A percentile compares a stretch with the other conserved stretches of the same genome.
Conservation (phyloP, 2,888 invertebrate species). For the Melikaiella ostensackeni region DNA sequence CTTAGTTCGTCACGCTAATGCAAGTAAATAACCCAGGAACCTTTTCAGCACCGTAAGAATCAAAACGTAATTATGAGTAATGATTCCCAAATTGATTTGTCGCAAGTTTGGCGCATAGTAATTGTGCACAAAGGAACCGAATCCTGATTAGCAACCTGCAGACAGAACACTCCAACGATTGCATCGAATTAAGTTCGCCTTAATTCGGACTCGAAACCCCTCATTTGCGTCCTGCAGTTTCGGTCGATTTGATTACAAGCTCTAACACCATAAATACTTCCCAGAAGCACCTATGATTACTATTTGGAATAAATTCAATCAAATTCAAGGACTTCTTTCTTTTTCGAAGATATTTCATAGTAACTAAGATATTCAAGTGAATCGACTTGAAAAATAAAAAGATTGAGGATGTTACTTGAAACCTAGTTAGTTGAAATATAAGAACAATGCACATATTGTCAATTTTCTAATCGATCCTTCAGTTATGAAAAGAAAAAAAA, state of each 20-base stretch:
- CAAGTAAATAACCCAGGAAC: not conserved
- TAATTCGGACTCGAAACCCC: slow-evolving; percentile 19
- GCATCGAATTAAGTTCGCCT: slow-evolving; percentile 20
- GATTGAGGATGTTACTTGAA: not conserved
- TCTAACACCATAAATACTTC: slow-evolving; percentile 16
- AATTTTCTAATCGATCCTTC: not conserved
- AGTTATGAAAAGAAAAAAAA: not conserved
- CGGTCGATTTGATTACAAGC: slow-evolving; percentile 13
- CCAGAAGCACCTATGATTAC: slow-evolving; percentile 11
- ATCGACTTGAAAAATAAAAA: not conserved
- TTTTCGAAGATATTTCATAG: not conserved
- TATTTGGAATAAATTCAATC: slow-evolving; percentile 7
- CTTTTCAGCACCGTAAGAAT: not conserved
- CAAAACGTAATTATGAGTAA: not conserved
- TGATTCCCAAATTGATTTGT: slow-evolving; percentile 8
- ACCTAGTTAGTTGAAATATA: not conserved
- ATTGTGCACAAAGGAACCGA: slow-evolving; percentile 30
- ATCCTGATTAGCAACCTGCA: slow-evolving; percentile 23
- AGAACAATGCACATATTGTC: not conserved
- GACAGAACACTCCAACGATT: slow-evolving; percentile 14
- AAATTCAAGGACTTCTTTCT: not conserved
- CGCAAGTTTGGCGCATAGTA: slow-evolving; percentile 11
- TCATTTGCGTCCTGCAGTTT: slow-evolving; percentile 30
- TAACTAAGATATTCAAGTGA: not conserved
- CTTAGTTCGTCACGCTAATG: too few species aligned